phyloP scores from a whole-genome alignment of 2,888 invertebrate genomes.

The Eristalis arbustorum region DNA sequence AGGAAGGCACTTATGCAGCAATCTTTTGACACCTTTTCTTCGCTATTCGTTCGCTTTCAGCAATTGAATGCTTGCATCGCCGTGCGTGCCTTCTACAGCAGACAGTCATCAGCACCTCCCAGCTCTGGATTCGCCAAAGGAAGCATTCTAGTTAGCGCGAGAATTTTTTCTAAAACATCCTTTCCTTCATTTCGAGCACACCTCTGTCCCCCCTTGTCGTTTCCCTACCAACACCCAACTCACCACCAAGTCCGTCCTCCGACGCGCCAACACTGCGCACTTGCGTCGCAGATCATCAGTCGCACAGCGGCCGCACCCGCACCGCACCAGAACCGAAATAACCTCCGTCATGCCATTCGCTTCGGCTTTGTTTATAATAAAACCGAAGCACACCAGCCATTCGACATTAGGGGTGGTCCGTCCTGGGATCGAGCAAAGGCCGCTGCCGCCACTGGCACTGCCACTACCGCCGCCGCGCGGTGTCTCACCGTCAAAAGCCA shows the following conservation, averaged over 20 bases:
- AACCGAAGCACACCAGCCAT: constrained; percentile 43
- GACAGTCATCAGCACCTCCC: no score
- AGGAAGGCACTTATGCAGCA: no score
- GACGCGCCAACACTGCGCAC: neutral
- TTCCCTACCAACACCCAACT: neutral
- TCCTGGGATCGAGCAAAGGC: constrained; percentile 25
- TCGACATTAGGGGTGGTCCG: constrained; percentile 60
- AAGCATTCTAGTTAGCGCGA: no score
- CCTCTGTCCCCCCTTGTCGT: neutral
- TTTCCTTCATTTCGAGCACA: no score
- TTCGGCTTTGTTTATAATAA: constrained; percentile 60
- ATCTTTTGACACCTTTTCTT: no score
- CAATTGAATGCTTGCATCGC: no score
- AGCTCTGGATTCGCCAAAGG: no score
- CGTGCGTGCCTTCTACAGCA: no score
- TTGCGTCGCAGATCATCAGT: neutral
- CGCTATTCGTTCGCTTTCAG: no score
- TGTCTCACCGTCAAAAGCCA: constrained; percentile 45
- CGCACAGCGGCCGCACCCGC: neutral
- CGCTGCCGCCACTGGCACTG: neutral
- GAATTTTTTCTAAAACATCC: no score
- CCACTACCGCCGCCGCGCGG: constrained; percentile 2
- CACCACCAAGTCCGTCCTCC: neutral
- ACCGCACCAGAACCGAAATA: neutral
- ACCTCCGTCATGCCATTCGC: constrained; percentile 27